A percentile compares a stretch with the other conserved stretches of the same genome.
Conservation (phyloP, 2,797 vertebrate genomes). For the Leptatherina wallacei region DNA sequence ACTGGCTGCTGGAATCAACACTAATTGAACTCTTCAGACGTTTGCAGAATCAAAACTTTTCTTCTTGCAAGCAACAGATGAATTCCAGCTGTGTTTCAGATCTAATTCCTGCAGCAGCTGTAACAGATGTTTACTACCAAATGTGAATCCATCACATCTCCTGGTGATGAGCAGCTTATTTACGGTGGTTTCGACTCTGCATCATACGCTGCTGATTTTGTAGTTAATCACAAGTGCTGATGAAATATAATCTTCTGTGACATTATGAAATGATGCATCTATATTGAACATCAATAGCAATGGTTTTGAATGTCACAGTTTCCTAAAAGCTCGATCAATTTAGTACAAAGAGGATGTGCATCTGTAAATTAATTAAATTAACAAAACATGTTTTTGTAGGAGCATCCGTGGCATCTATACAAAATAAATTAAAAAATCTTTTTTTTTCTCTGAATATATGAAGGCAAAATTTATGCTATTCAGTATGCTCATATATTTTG, state of each 20-base stretch:
- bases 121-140: conserved; percentile 52
- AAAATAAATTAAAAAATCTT: not conserved
- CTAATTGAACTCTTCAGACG: conserved; percentile 27
- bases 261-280: conserved; percentile 26
- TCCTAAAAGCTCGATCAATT: not conserved
- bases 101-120: conserved; percentile 22
- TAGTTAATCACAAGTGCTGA: conserved; percentile 29
- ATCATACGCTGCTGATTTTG: conserved; percentile 27
- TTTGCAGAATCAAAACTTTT: conserved; percentile 21
- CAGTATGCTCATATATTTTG: not conserved
- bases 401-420: not conserved
- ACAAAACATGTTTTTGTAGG: not conserved
- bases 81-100: conserved; percentile 34
- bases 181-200: conserved; percentile 22
- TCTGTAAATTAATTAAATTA: not conserved
- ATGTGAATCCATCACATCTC: conserved; percentile 37
- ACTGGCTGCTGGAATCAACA: conserved; percentile 25
- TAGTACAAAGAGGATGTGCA: not conserved
- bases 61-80: conserved; percentile 18
- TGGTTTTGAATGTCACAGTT: not conserved
- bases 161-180: conserved; percentile 41
- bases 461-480: conserved; percentile 3
- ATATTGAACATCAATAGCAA: conserved; percentile 13
- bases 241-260: conserved; percentile 18
- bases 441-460: conserved; percentile 10